Conservation (phyloP, 2,113 vertebrate species). For the Halichoerus grypus region DNA sequence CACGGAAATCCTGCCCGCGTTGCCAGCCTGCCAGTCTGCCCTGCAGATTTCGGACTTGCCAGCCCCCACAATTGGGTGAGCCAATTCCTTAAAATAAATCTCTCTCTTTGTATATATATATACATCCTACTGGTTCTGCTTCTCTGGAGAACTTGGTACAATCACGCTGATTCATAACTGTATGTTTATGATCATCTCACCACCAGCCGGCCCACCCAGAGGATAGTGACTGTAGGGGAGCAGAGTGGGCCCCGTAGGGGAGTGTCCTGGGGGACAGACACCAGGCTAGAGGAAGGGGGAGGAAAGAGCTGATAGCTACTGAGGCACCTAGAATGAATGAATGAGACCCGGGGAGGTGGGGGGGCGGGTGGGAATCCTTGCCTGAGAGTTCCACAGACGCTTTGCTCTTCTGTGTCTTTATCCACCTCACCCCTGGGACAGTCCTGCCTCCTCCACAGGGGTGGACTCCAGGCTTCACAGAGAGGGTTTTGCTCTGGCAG, state of each 20-base stretch:
- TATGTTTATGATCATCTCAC: not conserved
- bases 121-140: not conserved
- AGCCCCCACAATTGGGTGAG: constrained; percentile 5
- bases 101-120: not conserved
- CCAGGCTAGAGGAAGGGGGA: not conserved
- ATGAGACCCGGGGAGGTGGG: not conserved
- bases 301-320: not conserved
- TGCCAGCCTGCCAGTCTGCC: constrained; percentile 3
- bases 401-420: not conserved
- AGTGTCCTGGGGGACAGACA: not conserved
- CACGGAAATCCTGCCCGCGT: not conserved
- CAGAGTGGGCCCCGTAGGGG: not conserved
- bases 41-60: constrained; percentile 23
- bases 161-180: not conserved
- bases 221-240: not conserved
- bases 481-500: not conserved
- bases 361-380: not conserved
- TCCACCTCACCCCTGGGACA: not conserved
- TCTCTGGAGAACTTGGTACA: not conserved
- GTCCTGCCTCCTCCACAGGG: not conserved
- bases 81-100: constrained; percentile 65
- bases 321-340: not conserved
- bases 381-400: not conserved
- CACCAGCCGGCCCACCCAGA: accelerated
- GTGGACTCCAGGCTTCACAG: not conserved